Percentiles rank a stretch among this genome's conserved stretches.
phyloP scores from a whole-genome alignment of 1,140 invertebrate genomes.

The Bombus terrestris region DNA sequence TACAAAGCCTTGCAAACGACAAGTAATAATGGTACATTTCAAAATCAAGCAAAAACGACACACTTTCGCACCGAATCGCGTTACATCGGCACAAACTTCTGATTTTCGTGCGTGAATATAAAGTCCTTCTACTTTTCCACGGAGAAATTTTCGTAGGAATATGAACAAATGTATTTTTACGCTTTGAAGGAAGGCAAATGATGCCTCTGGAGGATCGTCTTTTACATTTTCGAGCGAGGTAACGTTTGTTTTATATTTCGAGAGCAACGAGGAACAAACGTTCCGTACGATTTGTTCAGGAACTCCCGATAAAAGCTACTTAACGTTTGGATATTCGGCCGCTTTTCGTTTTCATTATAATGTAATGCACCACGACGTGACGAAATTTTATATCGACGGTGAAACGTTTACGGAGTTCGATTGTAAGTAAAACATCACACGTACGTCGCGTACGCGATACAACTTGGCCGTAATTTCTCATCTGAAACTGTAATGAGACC shows the following conservation, averaged over 20 bases:
- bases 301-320: background rate
- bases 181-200: background rate
- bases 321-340: background rate
- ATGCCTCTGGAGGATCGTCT: background rate
- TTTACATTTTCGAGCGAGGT: background rate
- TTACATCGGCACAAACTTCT: background rate
- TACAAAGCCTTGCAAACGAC: no score
- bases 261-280: background rate
- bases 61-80: background rate
- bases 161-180: background rate
- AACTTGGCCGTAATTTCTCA: slow-evolving; percentile 8
- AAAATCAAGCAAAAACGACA: background rate
- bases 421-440: background rate
- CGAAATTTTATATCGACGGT: background rate
- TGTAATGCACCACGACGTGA: background rate
- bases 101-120: background rate
- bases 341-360: background rate
- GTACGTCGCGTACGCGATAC: background rate
- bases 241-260: background rate
- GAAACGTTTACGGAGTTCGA: background rate
- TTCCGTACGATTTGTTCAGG: background rate
- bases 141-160: background rate
- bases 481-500: background rate
- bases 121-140: background rate
- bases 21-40: background rate